phyloP scores from a whole-genome alignment of 1,140 invertebrate genomes.

The Agrypnia vestita region DNA sequence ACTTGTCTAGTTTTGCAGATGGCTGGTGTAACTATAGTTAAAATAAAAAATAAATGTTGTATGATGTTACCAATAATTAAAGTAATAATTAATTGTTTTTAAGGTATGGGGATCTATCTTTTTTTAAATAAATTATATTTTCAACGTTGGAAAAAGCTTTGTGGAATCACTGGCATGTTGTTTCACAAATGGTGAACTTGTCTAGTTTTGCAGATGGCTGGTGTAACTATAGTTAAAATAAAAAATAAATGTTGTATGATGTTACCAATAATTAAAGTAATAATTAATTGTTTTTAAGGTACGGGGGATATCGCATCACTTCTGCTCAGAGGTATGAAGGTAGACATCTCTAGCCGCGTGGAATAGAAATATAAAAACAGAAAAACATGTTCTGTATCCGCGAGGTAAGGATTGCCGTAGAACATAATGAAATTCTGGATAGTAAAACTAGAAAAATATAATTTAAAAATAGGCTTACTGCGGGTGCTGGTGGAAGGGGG shows the following conservation, averaged over 20 bases:
- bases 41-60: neutral
- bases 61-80: neutral
- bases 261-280: neutral
- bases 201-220: neutral
- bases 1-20: neutral
- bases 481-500: slow-evolving; percentile 64
- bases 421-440: neutral
- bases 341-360: too few species aligned
- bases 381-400: too few species aligned
- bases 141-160: too few species aligned
- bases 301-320: neutral
- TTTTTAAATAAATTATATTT: too few species aligned
- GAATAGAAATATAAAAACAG: too few species aligned
- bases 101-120: too few species aligned
- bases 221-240: neutral
- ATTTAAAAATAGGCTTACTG: slow-evolving; percentile 52
- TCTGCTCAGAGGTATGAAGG: neutral
- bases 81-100: neutral
- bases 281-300: neutral
- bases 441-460: neutral
- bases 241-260: neutral
- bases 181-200: too few species aligned
- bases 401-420: too few species aligned
- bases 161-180: too few species aligned
- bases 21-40: neutral